A percentile compares a stretch with the other conserved stretches of the same genome.
phyloP scores from a whole-genome alignment of 2,888 invertebrate genomes.

The Xanthorhoe spadicearia region DNA sequence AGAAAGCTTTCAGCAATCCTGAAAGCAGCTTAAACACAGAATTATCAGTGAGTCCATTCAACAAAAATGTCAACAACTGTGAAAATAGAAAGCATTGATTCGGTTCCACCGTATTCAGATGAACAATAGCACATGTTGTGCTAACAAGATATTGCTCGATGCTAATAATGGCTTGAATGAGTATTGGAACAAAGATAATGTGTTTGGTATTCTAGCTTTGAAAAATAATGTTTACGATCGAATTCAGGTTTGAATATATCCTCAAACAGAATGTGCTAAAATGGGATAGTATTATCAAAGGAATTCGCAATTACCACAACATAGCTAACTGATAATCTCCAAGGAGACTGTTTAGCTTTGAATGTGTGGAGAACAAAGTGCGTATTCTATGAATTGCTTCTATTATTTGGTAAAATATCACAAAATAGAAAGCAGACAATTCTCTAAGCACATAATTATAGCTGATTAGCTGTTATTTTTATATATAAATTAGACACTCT shows the following conservation, averaged over 20 bases:
- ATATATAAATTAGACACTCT: no score
- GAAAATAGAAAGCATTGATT: slow-evolving; percentile 32
- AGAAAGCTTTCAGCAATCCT: background rate
- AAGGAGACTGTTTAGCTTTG: background rate
- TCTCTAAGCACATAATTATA: no score
- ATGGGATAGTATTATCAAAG: background rate
- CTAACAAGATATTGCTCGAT: slow-evolving; percentile 20
- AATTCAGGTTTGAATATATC: background rate
- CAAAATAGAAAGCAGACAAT: no score
- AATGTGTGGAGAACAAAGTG: background rate
- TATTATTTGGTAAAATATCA: no score
- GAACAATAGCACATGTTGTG: slow-evolving; percentile 17
- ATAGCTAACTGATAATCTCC: background rate
- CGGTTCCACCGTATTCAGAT: slow-evolving; percentile 7
- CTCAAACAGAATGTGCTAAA: background rate
- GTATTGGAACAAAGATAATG: slow-evolving; percentile 9
- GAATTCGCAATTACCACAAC: background rate
- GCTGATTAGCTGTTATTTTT: no score
- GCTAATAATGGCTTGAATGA: slow-evolving; percentile 9
- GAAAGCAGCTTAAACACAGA: slow-evolving; percentile 1
- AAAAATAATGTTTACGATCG: no score
- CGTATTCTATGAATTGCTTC: background rate
- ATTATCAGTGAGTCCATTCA: slow-evolving; percentile 6
- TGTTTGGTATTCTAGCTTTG: background rate
- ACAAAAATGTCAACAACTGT: slow-evolving; percentile 44